Evolutionary conservation across 1,140 invertebrate species (phyloP).

Genomic region (Latrodectus geometricus): DNA sequence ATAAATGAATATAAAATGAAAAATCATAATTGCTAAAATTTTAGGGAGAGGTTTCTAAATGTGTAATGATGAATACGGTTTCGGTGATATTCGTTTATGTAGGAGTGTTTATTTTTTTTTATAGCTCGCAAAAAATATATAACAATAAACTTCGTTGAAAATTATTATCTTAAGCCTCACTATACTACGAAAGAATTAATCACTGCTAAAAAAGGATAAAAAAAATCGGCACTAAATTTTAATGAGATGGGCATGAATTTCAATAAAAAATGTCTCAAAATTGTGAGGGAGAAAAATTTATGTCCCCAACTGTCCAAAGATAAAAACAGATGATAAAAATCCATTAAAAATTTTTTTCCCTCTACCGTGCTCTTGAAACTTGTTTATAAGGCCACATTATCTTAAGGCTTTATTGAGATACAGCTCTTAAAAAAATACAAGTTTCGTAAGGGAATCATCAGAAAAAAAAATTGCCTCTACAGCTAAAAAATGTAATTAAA

Average conservation of each 20-base stretch:
- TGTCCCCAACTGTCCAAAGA: conserved; percentile 15
- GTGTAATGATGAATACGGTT: background rate
- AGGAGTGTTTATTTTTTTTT: conserved; percentile 9
- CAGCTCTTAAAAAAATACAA: conserved; percentile 5
- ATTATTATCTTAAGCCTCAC: conserved; percentile 1
- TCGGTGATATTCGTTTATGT: background rate
- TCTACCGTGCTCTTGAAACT: background rate
- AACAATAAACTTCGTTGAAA: conserved; percentile 27
- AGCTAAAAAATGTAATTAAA: conserved; percentile 31
- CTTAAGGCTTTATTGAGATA: conserved; percentile 13
- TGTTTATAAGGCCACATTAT: conserved; percentile 25
- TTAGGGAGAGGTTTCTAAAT: background rate
- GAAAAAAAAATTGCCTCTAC: conserved; percentile 12
- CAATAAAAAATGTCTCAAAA: conserved; percentile 28
- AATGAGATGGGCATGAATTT: conserved; percentile 18
- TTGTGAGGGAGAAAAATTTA: background rate
- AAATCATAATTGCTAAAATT: conserved; percentile 15
- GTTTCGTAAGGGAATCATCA: background rate
- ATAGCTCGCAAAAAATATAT: background rate
- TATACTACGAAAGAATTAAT: conserved; percentile 2
- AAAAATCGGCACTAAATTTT: conserved; percentile 20
- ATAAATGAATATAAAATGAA: background rate
- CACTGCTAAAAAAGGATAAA: background rate
- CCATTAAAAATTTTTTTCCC: conserved; percentile 10
- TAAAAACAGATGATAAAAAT: conserved; percentile 34